Percentiles rank a stretch among this genome's conserved stretches.
These are phyloP conservation scores for Drosophila obscura DNA, from an alignment of 1,140 invertebrate genomes.

Conservation along the genomic window DNA sequence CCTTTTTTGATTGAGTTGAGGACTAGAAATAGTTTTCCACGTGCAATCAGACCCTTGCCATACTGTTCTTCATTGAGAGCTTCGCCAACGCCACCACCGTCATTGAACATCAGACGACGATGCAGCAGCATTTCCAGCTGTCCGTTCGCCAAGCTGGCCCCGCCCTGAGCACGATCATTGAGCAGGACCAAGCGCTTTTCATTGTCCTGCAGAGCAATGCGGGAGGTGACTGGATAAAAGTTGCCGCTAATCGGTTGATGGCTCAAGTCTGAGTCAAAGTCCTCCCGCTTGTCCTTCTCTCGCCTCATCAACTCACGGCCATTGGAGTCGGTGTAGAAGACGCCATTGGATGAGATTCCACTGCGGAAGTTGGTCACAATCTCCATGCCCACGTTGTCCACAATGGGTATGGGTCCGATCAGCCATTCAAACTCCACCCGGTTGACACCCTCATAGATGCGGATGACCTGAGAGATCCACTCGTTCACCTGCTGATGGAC, in stretches of 20 bases:
- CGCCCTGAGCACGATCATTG: conserved; percentile 95
- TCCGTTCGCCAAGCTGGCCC: conserved; percentile 90
- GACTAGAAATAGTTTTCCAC: conserved; percentile 89
- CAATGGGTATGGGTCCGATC: conserved; percentile 95
- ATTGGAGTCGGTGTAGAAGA: conserved; percentile 97
- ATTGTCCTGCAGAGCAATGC: conserved; percentile 87
- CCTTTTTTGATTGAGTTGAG: conserved; percentile 83
- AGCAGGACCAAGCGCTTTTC: conserved; percentile 88
- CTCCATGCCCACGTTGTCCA: conserved; percentile 91
- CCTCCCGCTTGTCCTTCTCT: conserved; percentile 88
- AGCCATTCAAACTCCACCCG: conserved; percentile 95
- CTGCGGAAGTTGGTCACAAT: conserved; percentile 90
- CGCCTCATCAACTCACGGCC: conserved; percentile 94
- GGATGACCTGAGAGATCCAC: conserved; percentile 92
- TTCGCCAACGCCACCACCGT: conserved; percentile 96
- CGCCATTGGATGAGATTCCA: conserved; percentile 86
- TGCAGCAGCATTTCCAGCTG: conserved; percentile 94
- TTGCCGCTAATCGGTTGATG: conserved; percentile 89
- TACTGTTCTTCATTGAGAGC: conserved; percentile 94
- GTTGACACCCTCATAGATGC: conserved; percentile 88
- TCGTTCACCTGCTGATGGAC: conserved; percentile 90
- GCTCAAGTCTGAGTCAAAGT: conserved; percentile 90
- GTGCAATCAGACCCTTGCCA: conserved; percentile 90
- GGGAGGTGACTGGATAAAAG: conserved; percentile 96
- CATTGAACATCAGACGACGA: conserved; percentile 93